These are phyloP conservation scores for Calliphora vicina DNA, from an alignment of 1,140 invertebrate species.

Conservation along the genomic window DNA sequence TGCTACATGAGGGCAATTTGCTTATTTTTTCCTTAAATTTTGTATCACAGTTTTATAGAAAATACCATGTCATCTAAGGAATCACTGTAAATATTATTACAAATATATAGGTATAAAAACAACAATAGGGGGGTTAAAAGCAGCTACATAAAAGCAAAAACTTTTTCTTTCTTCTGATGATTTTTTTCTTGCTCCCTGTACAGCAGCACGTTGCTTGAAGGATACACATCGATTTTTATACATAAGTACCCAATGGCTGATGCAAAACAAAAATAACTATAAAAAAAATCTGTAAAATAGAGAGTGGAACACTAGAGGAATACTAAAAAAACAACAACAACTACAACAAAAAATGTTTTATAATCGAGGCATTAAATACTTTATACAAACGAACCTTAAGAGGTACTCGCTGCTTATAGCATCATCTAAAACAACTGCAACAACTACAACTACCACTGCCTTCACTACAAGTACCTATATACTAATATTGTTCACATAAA, in stretches of 20 bases:
- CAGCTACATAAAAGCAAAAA: slow-evolving; percentile 18
- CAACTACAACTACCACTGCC: too few species aligned
- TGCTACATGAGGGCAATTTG: too few species aligned
- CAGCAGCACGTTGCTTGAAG: slow-evolving; percentile 24
- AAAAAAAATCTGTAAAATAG: neutral
- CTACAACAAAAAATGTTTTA: slow-evolving; percentile 19
- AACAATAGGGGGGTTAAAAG: slow-evolving; percentile 9
- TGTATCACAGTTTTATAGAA: too few species aligned
- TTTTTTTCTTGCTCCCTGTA: slow-evolving; percentile 8
- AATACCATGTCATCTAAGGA: neutral
- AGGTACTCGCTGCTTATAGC: neutral
- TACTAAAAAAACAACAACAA: neutral
- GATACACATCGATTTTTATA: slow-evolving; percentile 29
- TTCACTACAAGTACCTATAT: too few species aligned
- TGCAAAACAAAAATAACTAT: neutral
- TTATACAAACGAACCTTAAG: slow-evolving; percentile 30
- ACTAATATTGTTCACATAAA: neutral
- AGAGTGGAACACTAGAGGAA: slow-evolving; percentile 15
- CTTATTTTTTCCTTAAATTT: too few species aligned
- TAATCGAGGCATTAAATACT: slow-evolving; percentile 29
- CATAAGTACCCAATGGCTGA: slow-evolving; percentile 20
- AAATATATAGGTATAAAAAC: neutral
- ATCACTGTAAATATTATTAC: neutral
- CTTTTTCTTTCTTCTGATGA: slow-evolving; percentile 31
- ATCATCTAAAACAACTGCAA: neutral